Conservation (phyloP, 2,888 invertebrate species). For the Dromius quadrimaculatus region DNA sequence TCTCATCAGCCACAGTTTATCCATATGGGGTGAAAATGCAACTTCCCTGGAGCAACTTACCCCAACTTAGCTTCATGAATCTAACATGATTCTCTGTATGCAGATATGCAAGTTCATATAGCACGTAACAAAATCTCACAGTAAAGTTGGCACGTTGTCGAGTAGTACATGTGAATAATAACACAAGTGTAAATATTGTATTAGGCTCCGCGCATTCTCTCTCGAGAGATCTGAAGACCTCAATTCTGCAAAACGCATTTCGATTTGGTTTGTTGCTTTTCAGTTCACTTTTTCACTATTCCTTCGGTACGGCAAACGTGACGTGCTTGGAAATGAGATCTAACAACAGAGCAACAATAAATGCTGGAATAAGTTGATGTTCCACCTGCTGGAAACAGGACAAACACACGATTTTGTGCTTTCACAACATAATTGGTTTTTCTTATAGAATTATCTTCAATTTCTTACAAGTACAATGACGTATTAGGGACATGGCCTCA, state of each 20-base stretch:
- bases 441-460: too few species aligned
- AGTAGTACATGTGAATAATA: slow-evolving; percentile 40
- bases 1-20: too few species aligned
- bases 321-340: slow-evolving; percentile 7
- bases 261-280: slow-evolving; percentile 46
- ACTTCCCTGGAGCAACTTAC: not conserved
- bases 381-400: too few species aligned
- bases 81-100: not conserved
- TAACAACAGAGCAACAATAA: slow-evolving; percentile 39
- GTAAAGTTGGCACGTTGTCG: slow-evolving; percentile 1
- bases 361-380: too few species aligned
- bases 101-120: slow-evolving; percentile 19
- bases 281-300: slow-evolving; percentile 47
- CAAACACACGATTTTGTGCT: too few species aligned
- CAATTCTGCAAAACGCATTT: slow-evolving; percentile 49
- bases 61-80: slow-evolving; percentile 7
- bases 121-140: slow-evolving; percentile 25
- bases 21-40: too few species aligned
- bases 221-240: slow-evolving; percentile 46
- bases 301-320: slow-evolving; percentile 37
- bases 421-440: too few species aligned
- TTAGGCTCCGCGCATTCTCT: slow-evolving; percentile 43
- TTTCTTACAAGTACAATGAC: too few species aligned
- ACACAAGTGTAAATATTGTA: slow-evolving; percentile 45
- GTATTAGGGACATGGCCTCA: not conserved